Conservation (phyloP, 2,888 invertebrate genomes). For the Gisinianus flammeolus region DNA sequence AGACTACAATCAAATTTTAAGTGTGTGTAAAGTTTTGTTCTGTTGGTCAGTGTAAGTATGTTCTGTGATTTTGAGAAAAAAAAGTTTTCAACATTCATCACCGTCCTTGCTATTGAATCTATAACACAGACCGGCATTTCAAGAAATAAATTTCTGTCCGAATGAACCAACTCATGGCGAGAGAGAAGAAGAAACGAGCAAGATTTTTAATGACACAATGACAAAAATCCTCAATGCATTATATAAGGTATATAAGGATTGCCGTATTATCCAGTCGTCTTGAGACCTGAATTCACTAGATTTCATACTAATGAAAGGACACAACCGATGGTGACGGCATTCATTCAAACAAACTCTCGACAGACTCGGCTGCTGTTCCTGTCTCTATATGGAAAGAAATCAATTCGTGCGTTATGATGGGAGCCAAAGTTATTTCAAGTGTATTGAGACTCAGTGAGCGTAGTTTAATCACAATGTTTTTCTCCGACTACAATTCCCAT, state of each 20-base stretch:
- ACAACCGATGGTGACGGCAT: neutral
- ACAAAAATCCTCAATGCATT: neutral
- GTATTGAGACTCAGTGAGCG: slow-evolving; percentile 2
- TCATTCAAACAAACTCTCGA: neutral
- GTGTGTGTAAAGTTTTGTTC: neutral
- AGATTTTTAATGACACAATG: slow-evolving; percentile 11
- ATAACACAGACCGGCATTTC: neutral
- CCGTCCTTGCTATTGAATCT: neutral
- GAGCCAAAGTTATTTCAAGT: slow-evolving; percentile 23
- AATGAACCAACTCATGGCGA: too few species aligned
- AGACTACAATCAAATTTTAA: neutral
- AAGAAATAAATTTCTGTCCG: neutral
- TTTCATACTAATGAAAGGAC: neutral
- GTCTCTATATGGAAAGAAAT: slow-evolving; percentile 36
- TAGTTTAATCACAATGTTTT: slow-evolving; percentile 10
- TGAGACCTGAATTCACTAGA: neutral
- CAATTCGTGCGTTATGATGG: slow-evolving; percentile 53
- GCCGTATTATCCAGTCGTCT: neutral
- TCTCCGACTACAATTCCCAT: neutral
- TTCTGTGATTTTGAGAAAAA: neutral
- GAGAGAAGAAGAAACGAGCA: neutral
- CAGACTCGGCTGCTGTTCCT: neutral
- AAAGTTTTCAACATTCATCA: too few species aligned
- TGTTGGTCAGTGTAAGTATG: neutral
- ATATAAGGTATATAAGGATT: neutral